Percentiles rank a stretch among this genome's conserved stretches.
Evolutionary conservation across 2,113 vertebrate species (phyloP).

Genomic region (Candoia aspera): DNA sequence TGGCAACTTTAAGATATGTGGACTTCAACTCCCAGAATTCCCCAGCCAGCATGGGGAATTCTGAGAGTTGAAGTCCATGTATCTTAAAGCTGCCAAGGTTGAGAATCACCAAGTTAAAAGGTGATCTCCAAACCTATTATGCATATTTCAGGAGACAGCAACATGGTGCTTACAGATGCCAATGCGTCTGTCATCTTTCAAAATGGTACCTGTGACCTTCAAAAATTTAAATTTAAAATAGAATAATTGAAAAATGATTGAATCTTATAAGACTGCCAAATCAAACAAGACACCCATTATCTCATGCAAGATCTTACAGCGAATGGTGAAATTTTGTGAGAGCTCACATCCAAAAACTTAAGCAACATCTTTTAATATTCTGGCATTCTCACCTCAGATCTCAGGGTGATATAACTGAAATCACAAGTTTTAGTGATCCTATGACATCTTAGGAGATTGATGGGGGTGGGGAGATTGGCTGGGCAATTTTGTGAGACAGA

Average conservation of each 20-base stretch:
- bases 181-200: not conserved
- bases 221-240: not conserved
- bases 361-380: not conserved
- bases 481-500: not conserved
- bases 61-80: too few species aligned
- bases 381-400: not conserved
- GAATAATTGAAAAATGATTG: not conserved
- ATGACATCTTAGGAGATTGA: not conserved
- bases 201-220: not conserved
- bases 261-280: not conserved
- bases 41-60: too few species aligned
- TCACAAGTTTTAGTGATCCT: not conserved
- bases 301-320: not conserved
- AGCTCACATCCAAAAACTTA: not conserved
- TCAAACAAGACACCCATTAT: not conserved
- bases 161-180: not conserved
- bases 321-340: not conserved
- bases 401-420: not conserved
- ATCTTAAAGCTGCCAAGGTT: too few species aligned
- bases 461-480: not conserved
- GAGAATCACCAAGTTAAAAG: not conserved
- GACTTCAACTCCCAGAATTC: too few species aligned
- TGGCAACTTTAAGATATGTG: too few species aligned
- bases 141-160: not conserved
- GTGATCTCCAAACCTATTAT: not conserved